A percentile compares a stretch with the other conserved stretches of the same genome.
Evolutionary conservation across 92 coral and sea anemone species (phyloP).

Genomic region (Muricea muricata): DNA sequence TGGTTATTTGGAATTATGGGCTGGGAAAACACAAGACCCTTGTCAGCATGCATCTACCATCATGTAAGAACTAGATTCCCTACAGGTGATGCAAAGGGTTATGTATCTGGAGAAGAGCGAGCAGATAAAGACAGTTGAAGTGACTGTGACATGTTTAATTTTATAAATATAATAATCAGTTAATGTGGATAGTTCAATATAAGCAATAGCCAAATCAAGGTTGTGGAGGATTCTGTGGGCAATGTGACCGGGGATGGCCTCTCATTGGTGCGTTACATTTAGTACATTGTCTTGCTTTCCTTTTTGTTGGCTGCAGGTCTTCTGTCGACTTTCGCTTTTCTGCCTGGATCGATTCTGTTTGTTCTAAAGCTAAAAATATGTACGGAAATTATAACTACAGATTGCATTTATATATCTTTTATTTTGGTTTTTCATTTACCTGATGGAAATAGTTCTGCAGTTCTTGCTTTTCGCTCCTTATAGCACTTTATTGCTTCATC

Average conservation of each 20-base stretch:
- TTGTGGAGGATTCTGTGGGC: no score
- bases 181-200: neutral
- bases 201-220: neutral
- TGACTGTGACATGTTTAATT: neutral
- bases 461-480: constrained; percentile 25
- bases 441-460: constrained; percentile 25
- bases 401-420: neutral
- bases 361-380: constrained; percentile 20
- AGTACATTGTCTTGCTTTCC: constrained; percentile 20
- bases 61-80: constrained; percentile 23
- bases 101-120: constrained; percentile 41
- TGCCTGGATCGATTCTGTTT: neutral
- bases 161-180: neutral
- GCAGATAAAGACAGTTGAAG: constrained; percentile 10
- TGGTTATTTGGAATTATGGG: constrained; percentile 45
- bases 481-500: constrained; percentile 34
- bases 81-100: constrained; percentile 43
- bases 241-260: constrained; percentile 42
- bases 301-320: constrained; percentile 13
- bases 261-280: constrained; percentile 11
- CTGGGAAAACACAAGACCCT: constrained; percentile 42
- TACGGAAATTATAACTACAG: neutral
- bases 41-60: constrained; percentile 44
- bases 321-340: constrained; percentile 22
- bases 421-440: constrained; percentile 27